These are phyloP conservation scores for Drosophila lowei DNA, from an alignment of 1,140 invertebrate genomes.

Conservation along the genomic window DNA sequence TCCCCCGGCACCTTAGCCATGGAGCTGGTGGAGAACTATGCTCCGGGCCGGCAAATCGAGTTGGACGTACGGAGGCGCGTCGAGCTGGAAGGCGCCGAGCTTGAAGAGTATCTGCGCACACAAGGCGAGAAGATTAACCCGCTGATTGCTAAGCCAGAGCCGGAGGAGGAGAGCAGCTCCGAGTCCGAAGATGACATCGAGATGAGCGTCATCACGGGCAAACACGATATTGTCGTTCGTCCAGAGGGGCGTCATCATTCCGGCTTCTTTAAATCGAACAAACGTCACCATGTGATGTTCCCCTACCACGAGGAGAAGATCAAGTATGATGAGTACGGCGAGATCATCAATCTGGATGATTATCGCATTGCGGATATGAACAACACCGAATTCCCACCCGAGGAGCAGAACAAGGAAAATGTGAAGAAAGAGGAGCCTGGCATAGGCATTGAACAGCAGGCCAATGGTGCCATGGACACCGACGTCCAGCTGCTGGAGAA, in stretches of 20 bases:
- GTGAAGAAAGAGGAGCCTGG: constrained; percentile 75
- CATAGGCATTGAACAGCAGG: constrained; percentile 86
- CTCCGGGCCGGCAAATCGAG: constrained; percentile 88
- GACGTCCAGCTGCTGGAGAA: constrained; percentile 86
- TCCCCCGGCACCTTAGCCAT: constrained; percentile 91
- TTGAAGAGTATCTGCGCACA: constrained; percentile 93
- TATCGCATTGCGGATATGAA: constrained; percentile 90
- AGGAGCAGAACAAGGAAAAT: constrained; percentile 91
- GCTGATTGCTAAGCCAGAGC: constrained; percentile 77
- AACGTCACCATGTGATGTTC: constrained; percentile 98
- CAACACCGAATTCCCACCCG: constrained; percentile 71
- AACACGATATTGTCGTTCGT: constrained; percentile 95
- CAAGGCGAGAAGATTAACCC: constrained; percentile 85
- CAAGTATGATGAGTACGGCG: constrained; percentile 97
- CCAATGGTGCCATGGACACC: constrained; percentile 85
- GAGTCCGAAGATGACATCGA: constrained; percentile 92
- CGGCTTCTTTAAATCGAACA: constrained; percentile 95
- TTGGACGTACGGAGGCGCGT: constrained; percentile 90
- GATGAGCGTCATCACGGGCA: constrained; percentile 90
- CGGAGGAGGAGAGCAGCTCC: constrained; percentile 80
- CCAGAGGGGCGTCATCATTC: constrained; percentile 88
- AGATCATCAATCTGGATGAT: constrained; percentile 96
- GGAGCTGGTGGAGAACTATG: constrained; percentile 93
- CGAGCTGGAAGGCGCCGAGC: constrained; percentile 94
- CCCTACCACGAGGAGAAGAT: constrained; percentile 96